A percentile compares a stretch with the other conserved stretches of the same genome.
Conservation (phyloP, 2,888 invertebrate genomes). For the Microctonus hyperodae region DNA sequence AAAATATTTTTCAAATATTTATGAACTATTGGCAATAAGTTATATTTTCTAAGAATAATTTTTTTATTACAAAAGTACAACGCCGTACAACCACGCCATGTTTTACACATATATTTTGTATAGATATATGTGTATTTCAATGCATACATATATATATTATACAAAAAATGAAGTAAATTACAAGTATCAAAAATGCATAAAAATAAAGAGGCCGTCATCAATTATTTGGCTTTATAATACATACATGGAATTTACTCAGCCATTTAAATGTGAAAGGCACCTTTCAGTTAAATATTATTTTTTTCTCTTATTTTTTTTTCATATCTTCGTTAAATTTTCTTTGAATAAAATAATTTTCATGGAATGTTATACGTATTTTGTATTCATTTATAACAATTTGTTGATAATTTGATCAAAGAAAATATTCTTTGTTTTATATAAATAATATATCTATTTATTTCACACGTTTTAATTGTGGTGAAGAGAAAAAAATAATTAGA, state of each 20-base stretch:
- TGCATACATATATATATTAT: background rate
- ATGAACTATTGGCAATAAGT: background rate
- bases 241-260: background rate
- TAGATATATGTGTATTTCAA: background rate
- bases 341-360: background rate
- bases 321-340: no score
- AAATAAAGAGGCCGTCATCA: background rate
- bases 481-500: background rate
- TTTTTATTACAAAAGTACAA: background rate
- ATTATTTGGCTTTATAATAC: background rate
- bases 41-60: background rate
- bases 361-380: background rate
- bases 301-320: background rate
- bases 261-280: background rate
- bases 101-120: background rate
- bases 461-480: background rate
- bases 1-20: background rate
- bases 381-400: no score
- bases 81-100: background rate
- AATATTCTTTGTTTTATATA: background rate
- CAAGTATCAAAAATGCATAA: slow-evolving; percentile 7
- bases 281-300: background rate
- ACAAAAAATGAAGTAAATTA: slow-evolving; percentile 5
- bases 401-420: background rate
- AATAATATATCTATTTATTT: background rate